A percentile compares a stretch with the other conserved stretches of the same genome.
Evolutionary conservation across 2,888 invertebrate genomes (phyloP).

Genomic region (Lydus trimaculatus): DNA sequence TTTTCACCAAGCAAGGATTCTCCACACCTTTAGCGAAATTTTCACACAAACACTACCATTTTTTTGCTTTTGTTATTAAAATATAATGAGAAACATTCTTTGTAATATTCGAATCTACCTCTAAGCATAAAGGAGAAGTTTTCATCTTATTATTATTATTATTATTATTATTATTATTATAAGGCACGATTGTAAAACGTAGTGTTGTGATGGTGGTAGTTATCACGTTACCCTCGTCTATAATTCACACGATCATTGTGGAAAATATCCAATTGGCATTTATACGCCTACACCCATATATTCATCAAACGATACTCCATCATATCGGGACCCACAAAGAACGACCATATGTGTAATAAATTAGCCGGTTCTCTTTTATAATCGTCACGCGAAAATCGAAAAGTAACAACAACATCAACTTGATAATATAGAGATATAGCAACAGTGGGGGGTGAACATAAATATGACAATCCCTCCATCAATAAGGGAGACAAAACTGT

Average conservation of each 20-base stretch:
- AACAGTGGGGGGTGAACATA: background rate
- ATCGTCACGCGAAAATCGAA: background rate
- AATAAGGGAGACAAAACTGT: background rate
- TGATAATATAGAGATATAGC: background rate
- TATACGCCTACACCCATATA: conserved; percentile 24
- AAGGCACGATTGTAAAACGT: background rate
- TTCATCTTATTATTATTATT: too few species aligned
- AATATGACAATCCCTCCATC: background rate
- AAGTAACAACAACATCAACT: background rate
- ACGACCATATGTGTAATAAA: background rate
- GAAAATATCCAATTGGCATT: conserved; percentile 33
- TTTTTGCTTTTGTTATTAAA: background rate
- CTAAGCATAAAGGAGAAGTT: background rate
- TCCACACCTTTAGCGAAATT: background rate
- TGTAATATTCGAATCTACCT: background rate
- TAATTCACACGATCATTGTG: conserved; percentile 24
- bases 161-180: too few species aligned
- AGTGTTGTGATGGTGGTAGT: background rate
- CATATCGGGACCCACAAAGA: background rate
- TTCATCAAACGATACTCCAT: background rate
- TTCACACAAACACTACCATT: too few species aligned
- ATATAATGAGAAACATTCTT: background rate
- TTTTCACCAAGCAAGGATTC: background rate
- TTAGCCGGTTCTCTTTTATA: background rate
- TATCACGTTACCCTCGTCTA: conserved; percentile 12